Evolutionary conservation across 2,797 vertebrate genomes (phyloP).

Genomic region (Sparus aurata): DNA sequence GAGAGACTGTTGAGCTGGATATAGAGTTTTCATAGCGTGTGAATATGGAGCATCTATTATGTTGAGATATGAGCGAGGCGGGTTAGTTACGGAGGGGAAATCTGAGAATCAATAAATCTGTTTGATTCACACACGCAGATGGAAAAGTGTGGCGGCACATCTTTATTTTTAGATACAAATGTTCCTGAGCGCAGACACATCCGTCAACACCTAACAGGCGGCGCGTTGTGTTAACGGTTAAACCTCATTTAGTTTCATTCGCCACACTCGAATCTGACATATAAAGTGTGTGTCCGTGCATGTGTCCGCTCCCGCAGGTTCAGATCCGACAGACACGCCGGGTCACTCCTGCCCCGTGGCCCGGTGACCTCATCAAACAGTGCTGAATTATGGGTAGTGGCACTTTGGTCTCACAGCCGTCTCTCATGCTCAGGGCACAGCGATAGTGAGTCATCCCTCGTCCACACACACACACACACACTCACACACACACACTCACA

Average conservation of each 20-base stretch:
- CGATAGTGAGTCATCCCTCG: constrained; percentile 71
- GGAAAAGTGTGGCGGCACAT: neutral
- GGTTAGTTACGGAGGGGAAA: constrained; percentile 18
- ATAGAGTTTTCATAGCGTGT: constrained; percentile 64
- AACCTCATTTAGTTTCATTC: constrained; percentile 12
- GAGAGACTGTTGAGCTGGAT: constrained; percentile 57
- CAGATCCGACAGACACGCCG: constrained; percentile 42
- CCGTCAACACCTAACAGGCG: constrained; percentile 4
- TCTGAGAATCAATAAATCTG: constrained; percentile 16
- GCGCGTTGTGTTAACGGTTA: constrained; percentile 8
- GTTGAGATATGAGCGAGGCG: constrained; percentile 41
- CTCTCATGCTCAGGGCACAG: constrained; percentile 55
- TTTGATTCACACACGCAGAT: neutral
- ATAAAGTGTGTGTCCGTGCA: constrained; percentile 16
- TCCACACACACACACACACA: neutral
- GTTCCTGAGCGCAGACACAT: neutral
- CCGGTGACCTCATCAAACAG: constrained; percentile 69
- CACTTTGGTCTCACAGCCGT: constrained; percentile 65
- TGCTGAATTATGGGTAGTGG: constrained; percentile 77
- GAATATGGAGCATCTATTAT: constrained; percentile 56
- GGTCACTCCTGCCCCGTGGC: constrained; percentile 65
- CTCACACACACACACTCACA: constrained; percentile 20
- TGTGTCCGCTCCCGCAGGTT: constrained; percentile 34
- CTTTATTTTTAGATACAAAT: neutral
- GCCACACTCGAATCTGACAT: constrained; percentile 31